These are phyloP conservation scores for Pipistrellus nathusii DNA, from an alignment of 2,797 vertebrate genomes.

Conservation along the genomic window DNA sequence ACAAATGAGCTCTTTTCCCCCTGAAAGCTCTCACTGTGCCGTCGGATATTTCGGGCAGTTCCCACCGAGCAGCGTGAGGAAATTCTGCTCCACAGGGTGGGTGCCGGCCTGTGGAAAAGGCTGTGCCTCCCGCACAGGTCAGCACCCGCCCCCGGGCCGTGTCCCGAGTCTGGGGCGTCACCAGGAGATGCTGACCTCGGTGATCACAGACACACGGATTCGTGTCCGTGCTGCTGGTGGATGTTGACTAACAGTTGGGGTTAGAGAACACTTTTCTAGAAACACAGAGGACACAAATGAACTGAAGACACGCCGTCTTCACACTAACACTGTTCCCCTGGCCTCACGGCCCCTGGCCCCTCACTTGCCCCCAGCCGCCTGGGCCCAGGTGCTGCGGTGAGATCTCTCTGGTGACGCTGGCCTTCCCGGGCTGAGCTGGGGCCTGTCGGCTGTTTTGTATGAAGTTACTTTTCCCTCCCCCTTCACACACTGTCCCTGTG, in stretches of 20 bases:
- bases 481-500: not conserved
- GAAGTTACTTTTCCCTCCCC: not conserved
- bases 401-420: not conserved
- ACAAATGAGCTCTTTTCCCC: not conserved
- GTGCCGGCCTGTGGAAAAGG: not conserved
- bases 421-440: not conserved
- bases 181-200: not conserved
- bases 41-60: not conserved
- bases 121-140: no score
- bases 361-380: not conserved
- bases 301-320: not conserved
- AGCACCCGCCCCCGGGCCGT: not conserved
- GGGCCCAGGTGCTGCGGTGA: not conserved
- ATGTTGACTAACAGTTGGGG: not conserved
- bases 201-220: not conserved
- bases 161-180: not conserved
- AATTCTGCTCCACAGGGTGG: not conserved
- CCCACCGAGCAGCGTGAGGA: not conserved
- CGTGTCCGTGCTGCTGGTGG: not conserved
- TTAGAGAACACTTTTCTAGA: not conserved
- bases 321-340: not conserved
- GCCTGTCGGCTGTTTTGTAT: not conserved
- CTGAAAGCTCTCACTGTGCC: not conserved
- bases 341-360: not conserved
- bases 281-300: not conserved